Percentiles rank a stretch among this genome's conserved stretches.
Conservation (phyloP, 2,113 vertebrate genomes). For the Apteryx owenii region DNA sequence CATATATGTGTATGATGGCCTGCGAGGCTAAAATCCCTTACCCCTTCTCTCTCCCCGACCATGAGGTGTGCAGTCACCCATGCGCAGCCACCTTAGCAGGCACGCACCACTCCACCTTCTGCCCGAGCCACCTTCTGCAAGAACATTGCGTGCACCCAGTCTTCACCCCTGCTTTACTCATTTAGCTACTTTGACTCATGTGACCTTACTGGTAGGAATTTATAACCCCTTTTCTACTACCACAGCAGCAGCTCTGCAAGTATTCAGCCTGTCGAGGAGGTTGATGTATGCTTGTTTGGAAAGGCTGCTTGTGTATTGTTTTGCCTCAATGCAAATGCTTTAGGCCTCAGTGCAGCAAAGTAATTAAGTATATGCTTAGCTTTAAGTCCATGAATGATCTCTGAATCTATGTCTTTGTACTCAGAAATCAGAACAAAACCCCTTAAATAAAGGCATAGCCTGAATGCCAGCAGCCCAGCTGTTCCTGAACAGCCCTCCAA, state of each 20-base stretch:
- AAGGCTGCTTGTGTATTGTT: not conserved
- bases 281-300: not conserved
- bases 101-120: not conserved
- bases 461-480: slow-evolving; percentile 68
- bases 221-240: not conserved
- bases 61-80: not conserved
- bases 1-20: accelerated
- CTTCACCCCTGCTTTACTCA: not conserved
- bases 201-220: not conserved
- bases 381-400: slow-evolving; percentile 40
- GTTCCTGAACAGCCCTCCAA: slow-evolving; percentile 55
- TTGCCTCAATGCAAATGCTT: slow-evolving; percentile 34
- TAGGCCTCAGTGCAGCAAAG: not conserved
- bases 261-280: accelerated
- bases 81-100: not conserved
- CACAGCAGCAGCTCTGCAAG: not conserved
- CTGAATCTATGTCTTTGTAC: slow-evolving; percentile 33
- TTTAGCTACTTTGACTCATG: not conserved
- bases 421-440: slow-evolving; percentile 25
- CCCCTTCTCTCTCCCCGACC: accelerated
- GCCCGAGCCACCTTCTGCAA: not conserved
- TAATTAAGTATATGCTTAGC: slow-evolving; percentile 43
- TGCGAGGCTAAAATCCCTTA: not conserved
- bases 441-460: slow-evolving; percentile 47
- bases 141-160: not conserved